Percentiles rank a stretch among this genome's conserved stretches.
phyloP scores from a whole-genome alignment of 2,113 vertebrate genomes.

The Dascyllus trimaculatus region DNA sequence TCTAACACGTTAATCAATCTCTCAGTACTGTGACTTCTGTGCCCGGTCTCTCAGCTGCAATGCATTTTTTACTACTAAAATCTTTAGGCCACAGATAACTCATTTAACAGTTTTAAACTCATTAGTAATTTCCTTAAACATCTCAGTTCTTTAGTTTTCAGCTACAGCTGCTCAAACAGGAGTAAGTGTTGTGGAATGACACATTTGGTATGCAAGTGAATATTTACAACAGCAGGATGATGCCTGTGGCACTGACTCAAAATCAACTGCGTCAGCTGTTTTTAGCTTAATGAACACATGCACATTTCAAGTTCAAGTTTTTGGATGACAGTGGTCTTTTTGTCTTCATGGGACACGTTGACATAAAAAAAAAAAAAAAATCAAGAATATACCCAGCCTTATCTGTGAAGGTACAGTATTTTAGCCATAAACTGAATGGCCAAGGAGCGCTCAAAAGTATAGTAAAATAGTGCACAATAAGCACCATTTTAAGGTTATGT shows the following conservation, averaged over 20 bases:
- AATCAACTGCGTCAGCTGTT: neutral
- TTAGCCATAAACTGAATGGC: slow-evolving; percentile 33
- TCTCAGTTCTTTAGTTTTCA: no score
- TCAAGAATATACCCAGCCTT: slow-evolving; percentile 6
- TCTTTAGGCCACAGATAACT: neutral
- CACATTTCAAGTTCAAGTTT: slow-evolving; percentile 12
- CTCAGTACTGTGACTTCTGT: no score
- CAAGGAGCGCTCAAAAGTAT: slow-evolving; percentile 22
- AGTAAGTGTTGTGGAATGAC: neutral
- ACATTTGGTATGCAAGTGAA: slow-evolving; percentile 1
- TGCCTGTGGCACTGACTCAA: neutral
- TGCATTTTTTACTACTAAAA: neutral
- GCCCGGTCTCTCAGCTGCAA: neutral
- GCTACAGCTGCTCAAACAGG: neutral
- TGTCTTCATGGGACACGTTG: slow-evolving; percentile 17
- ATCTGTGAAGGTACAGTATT: slow-evolving; percentile 12
- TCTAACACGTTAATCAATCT: neutral
- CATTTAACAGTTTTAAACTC: neutral
- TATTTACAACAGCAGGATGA: neutral
- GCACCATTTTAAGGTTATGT: slow-evolving; percentile 26
- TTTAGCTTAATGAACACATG: slow-evolving; percentile 12
- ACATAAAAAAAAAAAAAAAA: slow-evolving; percentile 10
- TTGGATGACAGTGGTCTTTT: neutral
- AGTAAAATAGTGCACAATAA: slow-evolving; percentile 45
- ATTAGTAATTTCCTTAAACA: neutral